Conservation (phyloP, 2,113 vertebrate genomes). For the Phainopepla nitens region DNA sequence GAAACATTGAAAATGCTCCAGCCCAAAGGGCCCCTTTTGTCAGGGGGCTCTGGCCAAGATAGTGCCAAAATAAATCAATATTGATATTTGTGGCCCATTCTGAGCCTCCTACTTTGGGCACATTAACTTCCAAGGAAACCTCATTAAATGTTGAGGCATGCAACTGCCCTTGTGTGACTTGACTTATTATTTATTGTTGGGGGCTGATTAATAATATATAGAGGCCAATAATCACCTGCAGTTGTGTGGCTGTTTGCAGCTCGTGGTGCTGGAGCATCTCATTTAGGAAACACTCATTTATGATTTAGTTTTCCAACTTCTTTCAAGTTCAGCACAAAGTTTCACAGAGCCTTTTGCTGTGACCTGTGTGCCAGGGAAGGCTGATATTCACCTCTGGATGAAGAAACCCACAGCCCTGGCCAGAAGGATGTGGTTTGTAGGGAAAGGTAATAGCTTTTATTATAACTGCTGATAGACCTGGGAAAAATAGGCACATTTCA, state of each 20-base stretch:
- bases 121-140: background rate
- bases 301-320: background rate
- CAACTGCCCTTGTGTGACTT: background rate
- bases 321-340: background rate
- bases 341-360: background rate
- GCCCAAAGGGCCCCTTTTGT: background rate
- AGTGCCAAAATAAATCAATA: constrained; percentile 19
- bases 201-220: background rate
- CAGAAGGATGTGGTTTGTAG: background rate
- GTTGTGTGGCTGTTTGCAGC: background rate
- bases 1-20: background rate
- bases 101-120: background rate
- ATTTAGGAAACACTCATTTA: background rate
- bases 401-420: background rate
- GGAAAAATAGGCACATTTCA: background rate
- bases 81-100: background rate
- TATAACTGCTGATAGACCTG: background rate
- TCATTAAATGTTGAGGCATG: background rate
- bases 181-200: background rate
- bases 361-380: background rate
- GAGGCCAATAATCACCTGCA: background rate
- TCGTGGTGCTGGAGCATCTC: background rate
- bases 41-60: background rate
- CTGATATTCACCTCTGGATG: background rate
- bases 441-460: background rate